Percentiles rank a stretch among this genome's conserved stretches.
Conservation (phyloP, 2,797 vertebrate genomes). For the Thaleichthys pacificus region DNA sequence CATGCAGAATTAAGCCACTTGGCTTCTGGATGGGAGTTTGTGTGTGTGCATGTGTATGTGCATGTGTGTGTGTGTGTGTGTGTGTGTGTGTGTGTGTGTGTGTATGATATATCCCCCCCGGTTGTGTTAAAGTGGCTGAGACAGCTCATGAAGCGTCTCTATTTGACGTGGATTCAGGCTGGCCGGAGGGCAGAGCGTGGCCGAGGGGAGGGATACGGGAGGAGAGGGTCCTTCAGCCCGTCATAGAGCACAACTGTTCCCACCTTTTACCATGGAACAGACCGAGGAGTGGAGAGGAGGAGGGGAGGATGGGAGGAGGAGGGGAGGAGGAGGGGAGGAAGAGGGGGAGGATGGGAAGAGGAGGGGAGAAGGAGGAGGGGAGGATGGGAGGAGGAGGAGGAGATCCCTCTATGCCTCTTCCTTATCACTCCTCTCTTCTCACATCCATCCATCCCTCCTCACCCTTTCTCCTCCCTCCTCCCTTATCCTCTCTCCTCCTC, state of each 20-base stretch:
- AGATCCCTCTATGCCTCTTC: not conserved
- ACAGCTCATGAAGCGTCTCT: conserved; percentile 66
- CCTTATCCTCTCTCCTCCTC: too few species aligned
- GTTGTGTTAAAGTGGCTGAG: conserved; percentile 66
- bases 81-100: not conserved
- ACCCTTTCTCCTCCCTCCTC: too few species aligned
- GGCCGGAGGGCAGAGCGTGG: conserved; percentile 37
- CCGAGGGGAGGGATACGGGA: conserved; percentile 52
- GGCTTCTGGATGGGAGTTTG: conserved; percentile 66
- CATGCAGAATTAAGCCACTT: conserved; percentile 79
- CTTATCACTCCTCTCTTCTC: not conserved
- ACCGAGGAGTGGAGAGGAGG: conserved; percentile 6
- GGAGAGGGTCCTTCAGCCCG: conserved; percentile 49
- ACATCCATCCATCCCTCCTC: not conserved
- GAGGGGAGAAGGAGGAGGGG: too few species aligned
- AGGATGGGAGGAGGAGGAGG: not conserved
- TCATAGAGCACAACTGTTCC: conserved; percentile 40
- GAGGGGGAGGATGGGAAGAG: too few species aligned
- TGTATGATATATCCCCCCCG: conserved; percentile 4
- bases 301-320: not conserved
- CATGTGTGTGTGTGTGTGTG: too few species aligned
- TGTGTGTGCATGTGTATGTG: conserved; percentile 39
- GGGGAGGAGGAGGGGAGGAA: too few species aligned
- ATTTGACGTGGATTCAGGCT: conserved; percentile 59
- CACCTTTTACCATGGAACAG: conserved; percentile 32